A percentile compares a stretch with the other conserved stretches of the same genome.
Evolutionary conservation across 2,888 invertebrate genomes (phyloP).

Genomic region (Limenitis camilla): DNA sequence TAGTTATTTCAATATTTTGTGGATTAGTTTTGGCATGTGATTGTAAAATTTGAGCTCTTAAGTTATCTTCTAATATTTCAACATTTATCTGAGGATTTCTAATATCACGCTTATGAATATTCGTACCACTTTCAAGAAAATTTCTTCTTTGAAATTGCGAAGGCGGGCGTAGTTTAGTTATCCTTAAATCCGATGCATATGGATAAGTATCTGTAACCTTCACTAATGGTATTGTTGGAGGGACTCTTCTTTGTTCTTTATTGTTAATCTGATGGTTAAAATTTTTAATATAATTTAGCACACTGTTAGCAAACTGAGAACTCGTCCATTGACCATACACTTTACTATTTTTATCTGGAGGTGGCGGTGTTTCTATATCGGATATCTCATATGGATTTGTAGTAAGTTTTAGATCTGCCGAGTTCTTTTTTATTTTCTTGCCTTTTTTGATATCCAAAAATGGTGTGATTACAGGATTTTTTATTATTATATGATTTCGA

Average conservation of each 20-base stretch:
- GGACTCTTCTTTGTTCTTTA: slow-evolving; percentile 40
- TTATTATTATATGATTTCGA: slow-evolving; percentile 24
- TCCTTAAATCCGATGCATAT: slow-evolving; percentile 50
- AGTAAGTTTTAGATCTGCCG: slow-evolving; percentile 13
- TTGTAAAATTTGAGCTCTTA: slow-evolving; percentile 45
- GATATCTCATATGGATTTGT: slow-evolving; percentile 30
- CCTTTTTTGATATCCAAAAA: slow-evolving; percentile 21
- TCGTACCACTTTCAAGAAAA: slow-evolving; percentile 36
- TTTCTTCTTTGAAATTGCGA: slow-evolving; percentile 42
- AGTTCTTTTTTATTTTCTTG: slow-evolving; percentile 16
- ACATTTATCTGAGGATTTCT: slow-evolving; percentile 48
- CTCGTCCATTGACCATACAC: slow-evolving; percentile 59
- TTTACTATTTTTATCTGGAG: slow-evolving; percentile 36
- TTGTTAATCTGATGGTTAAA: slow-evolving; percentile 45
- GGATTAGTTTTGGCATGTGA: slow-evolving; percentile 42
- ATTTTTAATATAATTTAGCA: slow-evolving; percentile 57
- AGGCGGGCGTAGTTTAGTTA: slow-evolving; percentile 41
- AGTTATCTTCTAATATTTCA: slow-evolving; percentile 47
- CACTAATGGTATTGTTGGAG: slow-evolving; percentile 45
- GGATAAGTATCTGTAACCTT: slow-evolving; percentile 52
- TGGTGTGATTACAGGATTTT: slow-evolving; percentile 26
- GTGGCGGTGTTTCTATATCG: slow-evolving; percentile 49
- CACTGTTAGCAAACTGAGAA: slow-evolving; percentile 54
- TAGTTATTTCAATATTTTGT: slow-evolving; percentile 46
- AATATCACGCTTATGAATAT: slow-evolving; percentile 35